Base-by-base conservation (phyloP, 2,888 invertebrate genomes). In the Diploptera punctata region DNA sequence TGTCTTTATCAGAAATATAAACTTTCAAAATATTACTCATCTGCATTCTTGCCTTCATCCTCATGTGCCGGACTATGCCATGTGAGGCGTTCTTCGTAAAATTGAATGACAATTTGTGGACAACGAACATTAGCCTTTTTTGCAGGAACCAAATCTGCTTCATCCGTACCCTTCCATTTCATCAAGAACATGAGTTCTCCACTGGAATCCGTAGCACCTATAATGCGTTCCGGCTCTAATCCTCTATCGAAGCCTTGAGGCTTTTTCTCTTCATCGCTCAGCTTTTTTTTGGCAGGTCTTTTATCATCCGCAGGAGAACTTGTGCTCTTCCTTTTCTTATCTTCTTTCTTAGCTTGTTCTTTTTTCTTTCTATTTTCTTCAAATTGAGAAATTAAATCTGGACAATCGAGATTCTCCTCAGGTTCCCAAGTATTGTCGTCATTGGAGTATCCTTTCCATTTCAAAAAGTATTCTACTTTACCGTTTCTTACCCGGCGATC, bases 111-210 rank as follows among this genome's bases (percentile, higher is more conserved):
- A 72, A 90, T 87, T 80, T 90, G 90, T 0, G 91, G 90, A 79
- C 90, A 91, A 76, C 87, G 86, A 0, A 87, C 81, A 80, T 91
- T 91, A 1, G 91, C 91, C 77, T 89, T 87, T 77, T 88, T 84
- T 0, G 91, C 89, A 21, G 90, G 88, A 1, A 91, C 91, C 65
- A 91, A 79, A 80, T 91, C 91, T 0, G 90, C 90, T 78, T 90
- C 90, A 78, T 90, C 90, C 4, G 88, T 88, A 70, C 89, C 85
- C 80, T 83, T 91, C 97, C 97, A 98, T 83, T 98, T 98, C 85
- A 98, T 93, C 43, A 98, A 85, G 83, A 98, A 98, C 93, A 97
- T 95, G 2, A 96, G 84, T 81, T 95, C 94, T 0, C 96, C 96
- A 75, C 93, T 93, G 74, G 95, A 94, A 86, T 86, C n/a, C n/a